A percentile compares a stretch with the other conserved stretches of the same genome.
These are phyloP conservation scores for Rhagonycha fulva DNA, from an alignment of 2,888 invertebrate species.

Conservation along the genomic window DNA sequence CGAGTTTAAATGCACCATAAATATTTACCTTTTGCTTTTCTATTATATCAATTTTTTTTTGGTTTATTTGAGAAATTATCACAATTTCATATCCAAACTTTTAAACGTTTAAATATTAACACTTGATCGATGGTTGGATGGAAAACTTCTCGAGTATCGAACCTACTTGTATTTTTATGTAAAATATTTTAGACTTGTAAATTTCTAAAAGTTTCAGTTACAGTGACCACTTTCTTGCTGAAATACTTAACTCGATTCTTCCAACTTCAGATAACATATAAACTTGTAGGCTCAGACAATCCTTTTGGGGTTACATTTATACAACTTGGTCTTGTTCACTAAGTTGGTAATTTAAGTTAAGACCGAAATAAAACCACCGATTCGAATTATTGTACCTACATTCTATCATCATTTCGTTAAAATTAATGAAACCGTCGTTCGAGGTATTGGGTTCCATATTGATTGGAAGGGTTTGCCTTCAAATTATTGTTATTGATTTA, in stretches of 20 bases:
- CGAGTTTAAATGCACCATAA: not conserved
- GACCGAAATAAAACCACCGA: not conserved
- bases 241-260: constrained; percentile 1
- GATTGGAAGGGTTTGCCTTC: not conserved
- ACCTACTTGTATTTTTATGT: not conserved
- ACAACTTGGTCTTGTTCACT: not conserved
- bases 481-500: constrained; percentile 15
- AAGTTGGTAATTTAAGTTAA: not conserved
- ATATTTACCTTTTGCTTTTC: not conserved
- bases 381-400: not conserved
- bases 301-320: not conserved
- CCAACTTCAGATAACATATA: not conserved
- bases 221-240: not conserved
- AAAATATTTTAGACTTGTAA: not conserved
- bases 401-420: not conserved
- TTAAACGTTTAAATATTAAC: not conserved
- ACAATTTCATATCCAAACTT: not conserved
- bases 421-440: not conserved
- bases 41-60: not conserved
- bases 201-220: not conserved
- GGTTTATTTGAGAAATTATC: not conserved
- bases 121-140: not conserved
- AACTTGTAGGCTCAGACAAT: constrained; percentile 1
- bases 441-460: not conserved
- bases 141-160: not conserved